Evolutionary conservation across 2,888 invertebrate species (phyloP).

Genomic region (Hoplodrina blanda): DNA sequence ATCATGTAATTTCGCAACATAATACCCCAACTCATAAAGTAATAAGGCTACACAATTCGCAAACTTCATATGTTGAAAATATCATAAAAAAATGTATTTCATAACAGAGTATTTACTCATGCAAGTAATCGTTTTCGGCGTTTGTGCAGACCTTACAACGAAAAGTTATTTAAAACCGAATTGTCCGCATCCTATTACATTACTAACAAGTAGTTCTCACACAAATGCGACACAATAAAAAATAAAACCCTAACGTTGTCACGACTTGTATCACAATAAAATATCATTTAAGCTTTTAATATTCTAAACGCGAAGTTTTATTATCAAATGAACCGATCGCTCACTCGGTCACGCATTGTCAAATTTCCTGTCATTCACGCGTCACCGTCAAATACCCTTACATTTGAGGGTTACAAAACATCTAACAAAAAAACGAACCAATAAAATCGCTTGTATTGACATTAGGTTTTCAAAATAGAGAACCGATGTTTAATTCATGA

Average conservation of each 20-base stretch:
- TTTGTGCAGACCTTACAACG: constrained; percentile 48
- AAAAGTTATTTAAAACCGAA: constrained; percentile 55
- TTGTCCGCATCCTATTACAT: constrained; percentile 59
- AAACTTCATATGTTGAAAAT: constrained; percentile 53
- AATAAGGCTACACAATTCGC: constrained; percentile 39
- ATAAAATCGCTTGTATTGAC: constrained; percentile 67
- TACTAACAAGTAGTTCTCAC: constrained; percentile 64
- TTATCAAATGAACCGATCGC: constrained; percentile 70
- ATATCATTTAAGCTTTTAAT: constrained; percentile 68
- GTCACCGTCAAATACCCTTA: constrained; percentile 71
- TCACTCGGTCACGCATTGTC: constrained; percentile 72
- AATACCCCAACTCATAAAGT: constrained; percentile 45
- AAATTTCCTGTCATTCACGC: constrained; percentile 71
- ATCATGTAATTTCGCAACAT: constrained; percentile 24
- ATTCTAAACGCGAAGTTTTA: constrained; percentile 66
- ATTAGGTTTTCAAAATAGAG: constrained; percentile 64
- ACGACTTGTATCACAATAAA: constrained; percentile 69
- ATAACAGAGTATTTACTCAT: constrained; percentile 54
- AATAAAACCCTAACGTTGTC: constrained; percentile 65
- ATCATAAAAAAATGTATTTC: constrained; percentile 53
- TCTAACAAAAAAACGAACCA: constrained; percentile 66
- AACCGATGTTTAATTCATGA: constrained; percentile 68
- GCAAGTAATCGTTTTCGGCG: constrained; percentile 54
- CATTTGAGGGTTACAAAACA: constrained; percentile 76
- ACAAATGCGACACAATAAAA: constrained; percentile 65